phyloP scores from a whole-genome alignment of 2,113 vertebrate species.

The Semnornis frantzii region DNA sequence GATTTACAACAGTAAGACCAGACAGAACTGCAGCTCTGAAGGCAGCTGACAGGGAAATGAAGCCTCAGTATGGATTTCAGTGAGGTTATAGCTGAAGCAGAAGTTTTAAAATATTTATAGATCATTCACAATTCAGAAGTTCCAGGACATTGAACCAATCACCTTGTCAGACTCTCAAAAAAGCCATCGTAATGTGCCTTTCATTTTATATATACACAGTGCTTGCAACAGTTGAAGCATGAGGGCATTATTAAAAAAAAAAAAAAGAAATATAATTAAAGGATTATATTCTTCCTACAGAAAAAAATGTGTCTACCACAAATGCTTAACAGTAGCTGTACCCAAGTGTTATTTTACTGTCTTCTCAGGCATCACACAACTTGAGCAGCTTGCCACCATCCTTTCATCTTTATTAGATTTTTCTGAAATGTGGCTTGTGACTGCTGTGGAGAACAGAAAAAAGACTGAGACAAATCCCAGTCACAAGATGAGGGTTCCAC shows the following conservation, averaged over 20 bases:
- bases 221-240: neutral
- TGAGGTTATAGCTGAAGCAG: constrained; percentile 1
- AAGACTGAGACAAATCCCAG: neutral
- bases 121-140: constrained; percentile 21
- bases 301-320: neutral
- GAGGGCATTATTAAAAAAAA: neutral
- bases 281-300: neutral
- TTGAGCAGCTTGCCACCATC: neutral
- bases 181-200: neutral
- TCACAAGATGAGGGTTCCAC: neutral
- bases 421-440: neutral
- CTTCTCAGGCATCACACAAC: neutral
- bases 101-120: constrained; percentile 56
- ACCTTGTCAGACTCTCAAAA: neutral
- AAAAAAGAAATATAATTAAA: too few species aligned
- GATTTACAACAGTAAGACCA: neutral
- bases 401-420: neutral
- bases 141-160: neutral
- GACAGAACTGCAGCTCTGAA: neutral
- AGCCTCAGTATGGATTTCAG: constrained; percentile 13
- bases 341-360: neutral
- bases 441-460: neutral
- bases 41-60: constrained; percentile 18
- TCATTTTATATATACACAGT: neutral
- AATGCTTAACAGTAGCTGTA: neutral